These are phyloP conservation scores for Corticium candelabrum DNA, from an alignment of 37 sponge, comb jelly and placozoan genomes.

Conservation along the genomic window DNA sequence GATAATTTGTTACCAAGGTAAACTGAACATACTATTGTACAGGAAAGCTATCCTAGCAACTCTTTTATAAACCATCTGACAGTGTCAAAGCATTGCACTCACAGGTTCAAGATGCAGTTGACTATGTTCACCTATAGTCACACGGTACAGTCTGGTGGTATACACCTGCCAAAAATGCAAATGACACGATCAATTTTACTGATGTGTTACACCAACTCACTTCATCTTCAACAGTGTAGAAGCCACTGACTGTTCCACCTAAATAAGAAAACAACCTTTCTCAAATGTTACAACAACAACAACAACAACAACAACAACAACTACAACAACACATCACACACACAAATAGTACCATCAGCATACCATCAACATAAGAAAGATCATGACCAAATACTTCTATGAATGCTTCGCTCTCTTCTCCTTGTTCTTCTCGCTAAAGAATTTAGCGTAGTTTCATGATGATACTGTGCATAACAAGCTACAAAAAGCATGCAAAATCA, in stretches of 20 bases:
- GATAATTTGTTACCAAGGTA: no score
- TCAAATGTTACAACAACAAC: background rate
- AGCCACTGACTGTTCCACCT: conserved; percentile 71
- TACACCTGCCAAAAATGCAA: no score
- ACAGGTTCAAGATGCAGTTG: background rate
- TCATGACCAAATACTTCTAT: background rate
- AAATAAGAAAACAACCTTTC: background rate
- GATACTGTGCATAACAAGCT: background rate
- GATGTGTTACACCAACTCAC: conserved; percentile 13
- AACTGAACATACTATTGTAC: no score
- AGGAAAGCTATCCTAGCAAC: no score
- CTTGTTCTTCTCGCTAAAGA: background rate
- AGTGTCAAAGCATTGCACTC: no score
- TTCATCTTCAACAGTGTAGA: conserved; percentile 49
- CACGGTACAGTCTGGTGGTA: background rate
- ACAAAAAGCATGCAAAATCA: background rate
- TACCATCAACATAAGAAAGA: background rate
- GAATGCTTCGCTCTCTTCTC: background rate
- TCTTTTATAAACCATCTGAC: no score
- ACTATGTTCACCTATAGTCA: background rate
- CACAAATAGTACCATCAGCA: background rate
- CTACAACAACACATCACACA: background rate
- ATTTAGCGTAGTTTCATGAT: background rate
- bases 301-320: conserved; percentile 3
- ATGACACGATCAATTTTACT: no score